Conservation (phyloP, 2,113 vertebrate species). For the Macquaria australasica region DNA sequence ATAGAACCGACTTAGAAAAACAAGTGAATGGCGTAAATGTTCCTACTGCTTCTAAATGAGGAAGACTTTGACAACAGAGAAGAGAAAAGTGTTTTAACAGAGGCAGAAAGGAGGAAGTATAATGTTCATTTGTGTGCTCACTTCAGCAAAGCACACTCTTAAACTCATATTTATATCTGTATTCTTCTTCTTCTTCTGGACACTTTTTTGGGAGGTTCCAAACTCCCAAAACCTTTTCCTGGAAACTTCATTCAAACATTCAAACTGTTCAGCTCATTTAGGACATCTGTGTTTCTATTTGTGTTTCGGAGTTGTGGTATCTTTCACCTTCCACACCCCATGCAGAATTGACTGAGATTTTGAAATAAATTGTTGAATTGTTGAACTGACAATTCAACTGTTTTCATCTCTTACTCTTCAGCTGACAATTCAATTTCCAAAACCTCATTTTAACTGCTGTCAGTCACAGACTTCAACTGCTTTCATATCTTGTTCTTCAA, state of each 20-base stretch:
- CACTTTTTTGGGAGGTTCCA: not conserved
- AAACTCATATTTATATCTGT: not conserved
- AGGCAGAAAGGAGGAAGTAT: not conserved
- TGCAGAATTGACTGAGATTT: not conserved
- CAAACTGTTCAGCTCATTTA: not conserved
- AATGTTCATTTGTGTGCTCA: not conserved
- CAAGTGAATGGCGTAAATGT: not conserved
- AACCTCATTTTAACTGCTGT: not conserved
- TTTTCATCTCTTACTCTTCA: conserved; percentile 8
- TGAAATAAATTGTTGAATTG: not conserved
- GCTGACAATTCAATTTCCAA: not conserved
- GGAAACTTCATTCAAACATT: not conserved
- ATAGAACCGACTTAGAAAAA: conserved; percentile 13
- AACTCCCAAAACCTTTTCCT: not conserved
- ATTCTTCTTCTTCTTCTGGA: not conserved
- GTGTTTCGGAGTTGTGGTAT: not conserved
- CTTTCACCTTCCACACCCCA: not conserved
- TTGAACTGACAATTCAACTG: not conserved
- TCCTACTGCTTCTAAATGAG: not conserved
- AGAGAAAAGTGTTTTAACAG: not conserved
- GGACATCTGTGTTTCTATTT: not conserved
- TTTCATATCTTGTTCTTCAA: too few species aligned
- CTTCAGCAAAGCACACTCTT: not conserved
- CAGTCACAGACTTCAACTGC: not conserved
- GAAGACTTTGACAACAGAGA: not conserved